Evolutionary conservation across 2,888 invertebrate genomes (phyloP), one percentile per base, ranked within the genome.

Genomic region (Agrilus mali): DNA sequence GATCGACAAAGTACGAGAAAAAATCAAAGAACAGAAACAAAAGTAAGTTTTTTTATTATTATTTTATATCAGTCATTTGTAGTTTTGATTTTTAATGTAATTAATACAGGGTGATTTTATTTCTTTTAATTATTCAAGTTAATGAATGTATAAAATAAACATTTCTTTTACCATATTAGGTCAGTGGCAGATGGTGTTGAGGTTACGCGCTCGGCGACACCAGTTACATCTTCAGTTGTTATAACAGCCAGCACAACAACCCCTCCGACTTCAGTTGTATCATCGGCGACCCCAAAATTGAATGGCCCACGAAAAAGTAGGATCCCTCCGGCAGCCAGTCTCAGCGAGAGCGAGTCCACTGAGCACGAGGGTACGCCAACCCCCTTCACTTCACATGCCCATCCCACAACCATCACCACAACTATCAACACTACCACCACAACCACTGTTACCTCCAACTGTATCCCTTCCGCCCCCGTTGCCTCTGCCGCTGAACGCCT

Each of bases 1-100:
- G 63, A 61, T 70, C 47, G 69, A 66, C 52, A 74, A 71, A 56
- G 68, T 70, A 27, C 66, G 73, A 33, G 74, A 75, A 53, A 73
- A 66, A 52, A 61, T 59, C 38, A 61, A 60, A 52, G 60, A 63
- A 47, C 62, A 61, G 47, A 63, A 64, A 51, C 65, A 67, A 63
- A 73, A 70, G 74, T 74, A 57, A 65, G 69, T 60, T 38, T 45
- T 6, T 17, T 12, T 34, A 22, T 27, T 27, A 5, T 20, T 4
- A 6, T 20, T 20, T 20, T 20, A 20, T 20, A 3, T 20, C 5
- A 20, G 2, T 6, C 20, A 6, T 20, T 1, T 20, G 7, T 7
- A 7, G 3, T 3, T 5, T 5, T 17, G 17, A 17, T 17, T 17
- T 17, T 17, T 17, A 17, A 17, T 17, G 3, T 17, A 17, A 17